A percentile compares a stretch with the other conserved stretches of the same genome.
Evolutionary conservation across 2,797 vertebrate species (phyloP).

Genomic region (Gallirallus australis): DNA sequence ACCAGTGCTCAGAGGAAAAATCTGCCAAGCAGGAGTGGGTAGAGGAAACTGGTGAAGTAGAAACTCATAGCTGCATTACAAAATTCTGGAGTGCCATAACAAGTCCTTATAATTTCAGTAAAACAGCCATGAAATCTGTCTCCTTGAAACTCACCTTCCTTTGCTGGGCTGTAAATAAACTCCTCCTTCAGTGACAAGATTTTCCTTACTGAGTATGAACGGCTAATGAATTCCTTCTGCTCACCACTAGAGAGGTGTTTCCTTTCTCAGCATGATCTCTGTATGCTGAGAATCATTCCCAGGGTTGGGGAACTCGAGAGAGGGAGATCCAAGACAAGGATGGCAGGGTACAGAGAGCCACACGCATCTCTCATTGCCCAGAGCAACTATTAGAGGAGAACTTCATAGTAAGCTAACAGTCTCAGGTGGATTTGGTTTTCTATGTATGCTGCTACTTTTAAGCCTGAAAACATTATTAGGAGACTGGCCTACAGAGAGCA

Average conservation of each 20-base stretch:
- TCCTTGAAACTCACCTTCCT: background rate
- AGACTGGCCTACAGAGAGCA: background rate
- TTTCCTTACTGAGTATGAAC: background rate
- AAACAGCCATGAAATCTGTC: background rate
- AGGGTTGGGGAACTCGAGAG: background rate
- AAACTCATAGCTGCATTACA: background rate
- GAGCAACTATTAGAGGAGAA: background rate
- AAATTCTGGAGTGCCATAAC: background rate
- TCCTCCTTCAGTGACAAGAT: background rate
- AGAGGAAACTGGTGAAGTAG: background rate
- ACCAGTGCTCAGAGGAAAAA: background rate
- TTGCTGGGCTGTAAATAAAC: background rate
- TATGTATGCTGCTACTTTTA: background rate
- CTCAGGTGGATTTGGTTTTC: background rate
- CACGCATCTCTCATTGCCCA: background rate
- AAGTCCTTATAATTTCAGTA: background rate
- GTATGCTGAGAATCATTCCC: background rate
- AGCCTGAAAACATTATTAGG: background rate
- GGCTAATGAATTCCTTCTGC: background rate
- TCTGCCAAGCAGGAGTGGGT: background rate
- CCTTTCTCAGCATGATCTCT: background rate
- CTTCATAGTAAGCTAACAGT: background rate
- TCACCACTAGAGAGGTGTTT: background rate
- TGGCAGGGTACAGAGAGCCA: background rate
- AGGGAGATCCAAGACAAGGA: background rate